Conservation (phyloP, 2,797 vertebrate species). For the Rhinophrynus dorsalis region DNA sequence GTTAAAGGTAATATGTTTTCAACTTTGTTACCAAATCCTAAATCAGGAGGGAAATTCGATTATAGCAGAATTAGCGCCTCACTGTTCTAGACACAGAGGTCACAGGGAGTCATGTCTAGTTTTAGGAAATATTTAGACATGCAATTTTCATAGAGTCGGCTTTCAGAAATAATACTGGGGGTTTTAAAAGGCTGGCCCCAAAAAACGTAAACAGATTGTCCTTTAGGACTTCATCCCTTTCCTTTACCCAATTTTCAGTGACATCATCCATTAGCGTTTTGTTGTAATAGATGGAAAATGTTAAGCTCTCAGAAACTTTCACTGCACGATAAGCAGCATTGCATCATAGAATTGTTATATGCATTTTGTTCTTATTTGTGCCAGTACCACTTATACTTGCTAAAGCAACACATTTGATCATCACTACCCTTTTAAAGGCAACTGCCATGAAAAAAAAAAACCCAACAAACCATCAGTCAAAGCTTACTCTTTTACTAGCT, state of each 20-base stretch:
- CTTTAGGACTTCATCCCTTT: neutral
- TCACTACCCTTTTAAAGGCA: too few relatives aligned
- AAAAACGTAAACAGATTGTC: neutral
- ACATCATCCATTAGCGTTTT: neutral
- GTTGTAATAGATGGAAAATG: too few relatives aligned
- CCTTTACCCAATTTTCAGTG: neutral
- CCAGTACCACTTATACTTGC: too few relatives aligned
- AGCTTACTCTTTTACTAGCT: too few relatives aligned
- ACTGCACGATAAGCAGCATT: too few relatives aligned
- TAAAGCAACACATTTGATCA: too few relatives aligned
- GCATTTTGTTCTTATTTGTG: too few relatives aligned
- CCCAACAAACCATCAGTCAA: too few relatives aligned
- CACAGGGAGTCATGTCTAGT: conserved; percentile 21
- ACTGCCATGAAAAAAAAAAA: too few relatives aligned
- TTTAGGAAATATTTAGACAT: conserved; percentile 24
- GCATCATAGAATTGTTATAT: too few relatives aligned
- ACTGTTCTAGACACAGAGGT: conserved; percentile 28
- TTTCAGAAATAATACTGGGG: conserved; percentile 28
- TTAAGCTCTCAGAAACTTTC: too few relatives aligned
- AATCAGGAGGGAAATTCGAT: conserved; percentile 33
- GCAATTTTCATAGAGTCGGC: conserved; percentile 9
- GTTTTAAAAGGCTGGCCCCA: neutral
- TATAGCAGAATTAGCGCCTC: conserved; percentile 37
- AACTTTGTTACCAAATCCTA: neutral
- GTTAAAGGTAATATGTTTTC: neutral